Evolutionary conservation across 1,140 invertebrate species (phyloP).

Genomic region (Drosophila lacteicornis): DNA sequence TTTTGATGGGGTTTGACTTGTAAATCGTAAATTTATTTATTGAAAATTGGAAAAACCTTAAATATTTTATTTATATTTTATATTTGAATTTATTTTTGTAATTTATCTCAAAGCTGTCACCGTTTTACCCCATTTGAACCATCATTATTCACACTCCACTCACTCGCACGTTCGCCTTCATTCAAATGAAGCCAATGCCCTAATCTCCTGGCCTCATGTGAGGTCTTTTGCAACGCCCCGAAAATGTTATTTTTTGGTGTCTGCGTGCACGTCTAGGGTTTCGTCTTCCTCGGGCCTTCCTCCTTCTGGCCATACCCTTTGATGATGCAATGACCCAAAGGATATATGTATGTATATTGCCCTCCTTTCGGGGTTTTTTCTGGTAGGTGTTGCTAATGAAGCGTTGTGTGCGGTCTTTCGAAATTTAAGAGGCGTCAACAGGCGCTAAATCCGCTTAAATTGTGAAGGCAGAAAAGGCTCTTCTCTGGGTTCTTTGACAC

Average conservation of each 20-base stretch:
- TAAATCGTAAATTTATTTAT: not conserved
- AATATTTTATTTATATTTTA: not conserved
- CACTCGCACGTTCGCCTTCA: conserved; percentile 18
- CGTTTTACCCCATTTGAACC: not conserved
- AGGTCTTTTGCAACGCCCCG: conserved; percentile 56
- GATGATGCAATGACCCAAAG: conserved; percentile 50
- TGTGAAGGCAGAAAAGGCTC: conserved; percentile 48
- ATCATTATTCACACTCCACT: conserved; percentile 19
- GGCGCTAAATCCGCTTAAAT: conserved; percentile 82
- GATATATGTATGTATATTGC: conserved; percentile 20
- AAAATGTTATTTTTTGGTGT: conserved; percentile 29
- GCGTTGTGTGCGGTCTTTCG: conserved; percentile 61
- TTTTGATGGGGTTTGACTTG: not conserved
- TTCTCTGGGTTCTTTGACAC: conserved; percentile 3
- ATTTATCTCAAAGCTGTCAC: not conserved
- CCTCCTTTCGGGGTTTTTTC: conserved; percentile 10
- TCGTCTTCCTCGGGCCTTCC: conserved; percentile 23
- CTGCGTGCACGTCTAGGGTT: conserved; percentile 53
- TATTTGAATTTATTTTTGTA: not conserved
- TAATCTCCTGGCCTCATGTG: conserved; percentile 54
- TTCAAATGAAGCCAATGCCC: conserved; percentile 47
- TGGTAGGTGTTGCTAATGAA: conserved; percentile 72
- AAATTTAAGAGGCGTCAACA: conserved; percentile 84
- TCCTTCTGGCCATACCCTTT: conserved; percentile 37
- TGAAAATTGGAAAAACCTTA: no score